Base-by-base conservation (phyloP, 2,888 invertebrate species). In the Pyrochroa serraticornis region DNA sequence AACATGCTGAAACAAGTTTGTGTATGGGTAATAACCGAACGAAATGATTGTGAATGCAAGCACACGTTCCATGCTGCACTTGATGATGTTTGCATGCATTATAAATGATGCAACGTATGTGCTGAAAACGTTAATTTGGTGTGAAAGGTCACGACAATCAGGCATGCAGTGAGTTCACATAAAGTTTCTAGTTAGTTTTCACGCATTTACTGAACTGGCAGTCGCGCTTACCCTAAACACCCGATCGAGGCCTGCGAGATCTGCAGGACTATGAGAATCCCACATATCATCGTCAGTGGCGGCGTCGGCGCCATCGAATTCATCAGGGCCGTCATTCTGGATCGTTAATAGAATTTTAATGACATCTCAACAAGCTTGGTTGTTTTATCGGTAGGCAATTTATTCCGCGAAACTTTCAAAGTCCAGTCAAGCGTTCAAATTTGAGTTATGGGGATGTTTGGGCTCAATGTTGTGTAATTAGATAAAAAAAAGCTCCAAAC, bases 281-380 rank as follows among this genome's bases (percentile, higher is more conserved):
- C 86, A 86, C 72, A 82, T 80, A 72, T 83, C 85, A 75, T 84
- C 84, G 73, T 84, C 85, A 72, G 82, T 78, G 71, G 84, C 82
- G 69, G 82, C 81, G 78, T 85, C 85, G 74, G 82, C 82, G 69
- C 82, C 82, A 73, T 85, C 85, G 77, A 80, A 81, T 77, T 84
- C 84, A 54, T 77, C 76, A 47, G 75, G 72, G 56, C 71, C 93
- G 83, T 98, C 97, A 81, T 97, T 97, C 76, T 90, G 90, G 81
- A 50, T 45, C 46, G 58, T 47, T 62, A 60, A 56, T 53, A 63
- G 47, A 49, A 56, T 54, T 61, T 61, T 56, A 60, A 60, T 60
- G 46, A 53, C 52, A 36, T 47, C 50, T 51, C 51, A 57, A 57
- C 57, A 46, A 45, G 49, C 44, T n/a, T 43, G 48, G 32, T 42